Conservation (phyloP, 1,140 invertebrate species). For the Drosophila parabipectinata region DNA sequence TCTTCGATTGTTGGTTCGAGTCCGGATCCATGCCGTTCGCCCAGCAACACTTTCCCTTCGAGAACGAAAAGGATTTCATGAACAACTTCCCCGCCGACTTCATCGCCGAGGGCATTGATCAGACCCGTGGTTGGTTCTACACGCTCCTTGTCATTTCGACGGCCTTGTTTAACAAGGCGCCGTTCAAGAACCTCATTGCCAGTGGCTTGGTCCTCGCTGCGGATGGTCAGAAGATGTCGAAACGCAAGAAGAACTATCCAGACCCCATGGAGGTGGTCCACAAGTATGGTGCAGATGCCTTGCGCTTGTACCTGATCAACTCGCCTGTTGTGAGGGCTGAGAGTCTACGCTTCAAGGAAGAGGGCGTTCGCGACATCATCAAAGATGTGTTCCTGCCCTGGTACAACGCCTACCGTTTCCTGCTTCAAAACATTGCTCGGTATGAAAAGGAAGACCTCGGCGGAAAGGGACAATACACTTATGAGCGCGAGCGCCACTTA, state of each 20-base stretch:
- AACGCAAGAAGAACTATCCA: constrained; percentile 99
- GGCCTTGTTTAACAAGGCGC: constrained; percentile 97
- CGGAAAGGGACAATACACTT: constrained; percentile 85
- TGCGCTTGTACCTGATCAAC: constrained; percentile 98
- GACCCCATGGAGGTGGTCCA: constrained; percentile 96
- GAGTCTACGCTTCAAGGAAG: constrained; percentile 98
- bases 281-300: constrained; percentile 98
- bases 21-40: constrained; percentile 99
- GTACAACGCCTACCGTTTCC: constrained; percentile 99
- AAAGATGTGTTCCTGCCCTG: constrained; percentile 99
- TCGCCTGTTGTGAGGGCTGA: constrained; percentile 99
- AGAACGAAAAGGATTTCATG: constrained; percentile 95
- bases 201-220: constrained; percentile 97
- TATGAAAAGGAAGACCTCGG: constrained; percentile 89
- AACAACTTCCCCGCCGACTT: constrained; percentile 99
- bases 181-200: constrained; percentile 98
- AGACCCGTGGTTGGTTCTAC: constrained; percentile 99
- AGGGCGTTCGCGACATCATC: constrained; percentile 97
- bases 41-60: constrained; percentile 98
- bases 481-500: constrained; percentile 86
- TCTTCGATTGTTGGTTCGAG: constrained; percentile 99
- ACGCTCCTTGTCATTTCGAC: constrained; percentile 98
- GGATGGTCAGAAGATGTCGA: constrained; percentile 99
- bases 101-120: constrained; percentile 99
- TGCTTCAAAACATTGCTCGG: constrained; percentile 96